phyloP scores from a whole-genome alignment of 2,888 invertebrate genomes.

The Dysmachus trigonus region DNA sequence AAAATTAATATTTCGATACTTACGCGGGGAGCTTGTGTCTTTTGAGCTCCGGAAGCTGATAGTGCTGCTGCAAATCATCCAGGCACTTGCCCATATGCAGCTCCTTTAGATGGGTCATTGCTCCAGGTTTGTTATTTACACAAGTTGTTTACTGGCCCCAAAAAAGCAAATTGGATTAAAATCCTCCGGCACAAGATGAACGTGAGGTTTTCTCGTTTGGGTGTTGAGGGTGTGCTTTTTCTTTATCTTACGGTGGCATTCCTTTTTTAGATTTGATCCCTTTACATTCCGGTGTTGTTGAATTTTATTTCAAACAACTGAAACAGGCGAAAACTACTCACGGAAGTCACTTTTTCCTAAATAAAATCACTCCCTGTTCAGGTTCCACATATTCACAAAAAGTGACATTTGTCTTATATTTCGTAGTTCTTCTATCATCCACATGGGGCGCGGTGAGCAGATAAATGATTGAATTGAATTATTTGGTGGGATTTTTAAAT shows the following conservation, averaged over 20 bases:
- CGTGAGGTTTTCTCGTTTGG: not conserved
- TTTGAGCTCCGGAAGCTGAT: conserved; percentile 66
- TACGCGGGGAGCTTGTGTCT: conserved; percentile 67
- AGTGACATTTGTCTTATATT: not conserved
- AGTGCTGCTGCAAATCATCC: conserved; percentile 69
- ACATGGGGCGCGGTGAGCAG: not conserved
- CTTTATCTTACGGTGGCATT: not conserved
- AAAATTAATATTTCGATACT: conserved; percentile 54
- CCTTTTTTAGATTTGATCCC: not conserved
- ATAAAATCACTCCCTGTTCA: not conserved
- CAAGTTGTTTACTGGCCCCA: not conserved
- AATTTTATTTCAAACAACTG: not conserved
- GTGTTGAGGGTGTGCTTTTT: not conserved
- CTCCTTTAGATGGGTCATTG: conserved; percentile 58
- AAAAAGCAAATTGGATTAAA: conserved; percentile 8
- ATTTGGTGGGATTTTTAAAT: not conserved
- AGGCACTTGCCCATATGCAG: conserved; percentile 69
- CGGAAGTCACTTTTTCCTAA: not conserved
- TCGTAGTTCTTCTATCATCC: not conserved
- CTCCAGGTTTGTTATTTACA: not conserved
- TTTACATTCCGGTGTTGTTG: not conserved
- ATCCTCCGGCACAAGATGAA: not conserved
- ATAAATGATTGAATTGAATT: no score
- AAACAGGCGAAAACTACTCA: not conserved
- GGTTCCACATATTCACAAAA: not conserved